Evolutionary conservation across 2,797 vertebrate genomes (phyloP), one percentile per base, ranked within the genome.

Genomic region (Denticeps clupeoides): DNA sequence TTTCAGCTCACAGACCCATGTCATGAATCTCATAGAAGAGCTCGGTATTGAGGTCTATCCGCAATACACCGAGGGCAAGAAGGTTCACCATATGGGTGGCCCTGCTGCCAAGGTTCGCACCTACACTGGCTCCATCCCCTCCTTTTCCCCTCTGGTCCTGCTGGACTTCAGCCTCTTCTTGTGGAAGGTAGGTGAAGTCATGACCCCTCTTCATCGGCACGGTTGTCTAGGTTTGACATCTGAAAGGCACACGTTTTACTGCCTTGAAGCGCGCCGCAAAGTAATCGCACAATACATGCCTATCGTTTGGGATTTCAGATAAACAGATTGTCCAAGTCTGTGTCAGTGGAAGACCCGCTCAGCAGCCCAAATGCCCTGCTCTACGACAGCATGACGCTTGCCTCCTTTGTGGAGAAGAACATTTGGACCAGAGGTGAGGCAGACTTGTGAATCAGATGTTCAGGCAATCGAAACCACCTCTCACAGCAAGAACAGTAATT

Each of bases 21-120:
- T 84, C 47, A 57, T 82, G 64, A 71, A 78, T 42, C 80, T 84
- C 3, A 78, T 84, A 45, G 52, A 62, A 43, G 80, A 85, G 43
- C 62, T 84, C 24, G 74, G 64, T 5, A 23, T 84, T 8, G 78
- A 82, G 47, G 62, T 76, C 11, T 82, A 59, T 52, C 63, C 65
- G 0, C 83, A 85, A 33, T 83, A 70, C 66, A 73, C 37, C 2
- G 4, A 18, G 15, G 83, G 81, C 22, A 80, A 62, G 62, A 85
- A 82, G 51, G 75, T 85, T 49, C 54, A 75, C 32, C 81, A 82
- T 49, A 44, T 63, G 49, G 81, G 83, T 0, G 66, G 76, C 1
- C 62, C 71, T 0, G n/a, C 16, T 3, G 70, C 65, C 45, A 77
- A 55, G 56, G 70, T 81, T 47, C 67, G 47, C 37, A 65, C 61